phyloP scores from a whole-genome alignment of 2,888 invertebrate species.

The Chrysolina haemoptera region DNA sequence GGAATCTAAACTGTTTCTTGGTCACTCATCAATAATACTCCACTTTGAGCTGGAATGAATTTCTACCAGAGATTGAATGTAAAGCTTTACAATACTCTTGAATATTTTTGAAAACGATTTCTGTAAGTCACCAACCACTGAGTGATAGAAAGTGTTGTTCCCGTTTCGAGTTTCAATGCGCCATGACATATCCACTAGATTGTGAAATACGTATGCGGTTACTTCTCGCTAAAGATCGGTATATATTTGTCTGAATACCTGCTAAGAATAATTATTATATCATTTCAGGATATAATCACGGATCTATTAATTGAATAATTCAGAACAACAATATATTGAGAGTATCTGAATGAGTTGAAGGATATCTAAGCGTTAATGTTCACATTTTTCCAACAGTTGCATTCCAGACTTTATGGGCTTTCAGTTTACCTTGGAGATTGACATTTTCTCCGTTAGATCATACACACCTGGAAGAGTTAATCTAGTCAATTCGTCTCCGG shows the following conservation, averaged over 20 bases:
- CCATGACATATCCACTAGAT: background rate
- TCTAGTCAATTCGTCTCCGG: no score
- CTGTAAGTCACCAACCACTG: no score
- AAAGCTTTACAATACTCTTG: no score
- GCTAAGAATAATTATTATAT: slow-evolving; percentile 6
- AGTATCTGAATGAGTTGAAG: slow-evolving; percentile 29
- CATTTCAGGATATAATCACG: slow-evolving; percentile 16
- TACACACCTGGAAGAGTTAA: background rate
- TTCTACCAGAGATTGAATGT: no score
- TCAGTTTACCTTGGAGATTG: slow-evolving; percentile 22
- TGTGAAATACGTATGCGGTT: background rate
- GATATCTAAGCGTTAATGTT: slow-evolving; percentile 8
- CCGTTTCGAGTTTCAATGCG: no score
- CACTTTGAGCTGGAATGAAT: no score
- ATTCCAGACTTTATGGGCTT: slow-evolving; percentile 7
- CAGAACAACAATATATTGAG: slow-evolving; percentile 6
- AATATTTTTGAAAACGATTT: no score
- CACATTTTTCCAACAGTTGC: slow-evolving; percentile 11
- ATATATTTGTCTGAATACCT: background rate
- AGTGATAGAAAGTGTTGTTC: no score
- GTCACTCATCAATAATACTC: no score
- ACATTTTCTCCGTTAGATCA: background rate
- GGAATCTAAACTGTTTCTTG: no score
- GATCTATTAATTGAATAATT: slow-evolving; percentile 8
- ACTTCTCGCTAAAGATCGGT: background rate